Conservation (phyloP, 2,113 vertebrate genomes). For the Procavia capensis region DNA sequence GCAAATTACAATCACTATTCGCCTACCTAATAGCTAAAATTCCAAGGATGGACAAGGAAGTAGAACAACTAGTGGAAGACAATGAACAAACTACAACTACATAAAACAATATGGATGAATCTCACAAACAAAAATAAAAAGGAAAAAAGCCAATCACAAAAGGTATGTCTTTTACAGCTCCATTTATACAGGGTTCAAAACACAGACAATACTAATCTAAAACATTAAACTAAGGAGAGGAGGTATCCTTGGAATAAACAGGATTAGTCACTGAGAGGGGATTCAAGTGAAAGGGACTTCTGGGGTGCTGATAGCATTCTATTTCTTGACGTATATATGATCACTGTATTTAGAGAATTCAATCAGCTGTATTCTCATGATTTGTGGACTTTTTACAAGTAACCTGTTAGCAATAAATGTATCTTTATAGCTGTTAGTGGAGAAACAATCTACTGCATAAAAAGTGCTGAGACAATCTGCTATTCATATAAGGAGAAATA, state of each 20-base stretch:
- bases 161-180: neutral
- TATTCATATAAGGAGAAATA: neutral
- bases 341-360: neutral
- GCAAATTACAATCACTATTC: conserved; percentile 25
- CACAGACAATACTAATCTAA: neutral
- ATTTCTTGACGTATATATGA: neutral
- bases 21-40: conserved; percentile 16
- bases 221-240: neutral
- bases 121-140: neutral
- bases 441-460: neutral
- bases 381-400: neutral
- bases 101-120: neutral
- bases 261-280: neutral
- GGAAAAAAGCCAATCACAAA: neutral
- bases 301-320: neutral
- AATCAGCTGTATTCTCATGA: neutral
- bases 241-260: neutral
- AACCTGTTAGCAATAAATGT: neutral
- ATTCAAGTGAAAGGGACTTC: neutral
- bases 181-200: neutral
- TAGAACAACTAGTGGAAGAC: neutral
- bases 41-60: neutral
- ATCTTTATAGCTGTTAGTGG: neutral
- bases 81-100: neutral
- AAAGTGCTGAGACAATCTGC: neutral